phyloP scores from a whole-genome alignment of 92 coral and sea anemone genomes.

The Anthopleura xanthogrammica region DNA sequence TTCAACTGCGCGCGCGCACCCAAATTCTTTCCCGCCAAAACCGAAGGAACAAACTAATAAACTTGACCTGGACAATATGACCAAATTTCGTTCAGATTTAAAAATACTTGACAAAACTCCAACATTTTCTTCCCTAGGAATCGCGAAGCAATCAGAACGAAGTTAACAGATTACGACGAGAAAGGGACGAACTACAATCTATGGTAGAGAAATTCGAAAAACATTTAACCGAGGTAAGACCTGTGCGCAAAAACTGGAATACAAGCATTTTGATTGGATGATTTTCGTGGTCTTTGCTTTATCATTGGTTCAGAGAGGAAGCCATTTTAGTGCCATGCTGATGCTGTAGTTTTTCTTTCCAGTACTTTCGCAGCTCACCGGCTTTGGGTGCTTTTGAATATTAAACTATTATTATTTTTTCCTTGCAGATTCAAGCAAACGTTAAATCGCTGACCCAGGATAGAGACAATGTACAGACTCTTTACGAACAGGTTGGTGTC shows the following conservation, averaged over 20 bases:
- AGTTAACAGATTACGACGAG: conserved; percentile 82
- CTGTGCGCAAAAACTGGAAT: neutral
- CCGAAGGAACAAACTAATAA: neutral
- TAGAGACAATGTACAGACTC: conserved; percentile 85
- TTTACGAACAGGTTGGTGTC: conserved; percentile 85
- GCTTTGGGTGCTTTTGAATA: too few species aligned
- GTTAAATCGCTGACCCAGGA: conserved; percentile 88
- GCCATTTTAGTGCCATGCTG: neutral
- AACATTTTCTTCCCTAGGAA: conserved; percentile 31
- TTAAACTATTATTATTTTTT: too few species aligned
- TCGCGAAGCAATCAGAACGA: conserved; percentile 68
- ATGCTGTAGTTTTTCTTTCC: neutral
- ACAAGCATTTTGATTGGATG: neutral
- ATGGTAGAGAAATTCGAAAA: conserved; percentile 95
- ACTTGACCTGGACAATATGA: neutral
- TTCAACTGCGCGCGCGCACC: neutral
- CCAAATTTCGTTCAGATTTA: neutral
- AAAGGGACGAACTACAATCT: conserved; percentile 89
- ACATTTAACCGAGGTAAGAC: conserved; percentile 82
- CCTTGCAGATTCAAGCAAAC: conserved; percentile 77
- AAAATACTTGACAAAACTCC: neutral
- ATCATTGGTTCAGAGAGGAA: neutral
- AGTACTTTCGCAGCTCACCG: too few species aligned
- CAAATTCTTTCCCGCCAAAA: neutral
- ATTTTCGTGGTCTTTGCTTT: neutral